Evolutionary conservation across 2,797 vertebrate genomes (phyloP), one percentile per base, ranked within the genome.

Genomic region (Adelosebastes latens): DNA sequence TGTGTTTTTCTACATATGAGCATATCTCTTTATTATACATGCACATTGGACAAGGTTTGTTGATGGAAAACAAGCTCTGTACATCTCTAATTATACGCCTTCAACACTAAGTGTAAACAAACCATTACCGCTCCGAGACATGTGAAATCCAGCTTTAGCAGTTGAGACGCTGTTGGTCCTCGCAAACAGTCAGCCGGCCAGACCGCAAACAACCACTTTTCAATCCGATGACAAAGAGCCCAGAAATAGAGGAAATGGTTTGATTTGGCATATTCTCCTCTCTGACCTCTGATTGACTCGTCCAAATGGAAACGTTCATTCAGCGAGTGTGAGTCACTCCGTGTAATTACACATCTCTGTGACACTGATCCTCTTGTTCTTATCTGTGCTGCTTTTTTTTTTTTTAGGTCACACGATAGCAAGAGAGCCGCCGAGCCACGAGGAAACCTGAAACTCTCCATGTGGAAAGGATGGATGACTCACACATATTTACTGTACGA

Each of bases 361-460:
- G 46, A 81, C 76, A 62, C 75, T 71, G 64, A 88, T 86, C 88
- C 81, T 78, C 65, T 49, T 79, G 36, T 53, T 84, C 69, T 80
- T 61, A 64, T 86, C 71, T 76, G 34, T 86, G 60, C 29, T 62
- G 49, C 81, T 85, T 29, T 89, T 62, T 89, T 52, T 65, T 84
- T 94, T 92, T 90, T 93, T 78, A 99, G 98, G 98, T 99, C 75
- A 99, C 97, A 24, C 97, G 97, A 97, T 99, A 99, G 97, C 97
- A 89, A 95, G 95, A 94, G 86, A 90, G 89, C 82, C 59, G 25
- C 74, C 9, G 80, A 88, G 83, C 86, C 76, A 75, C n/a, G 39
- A 83, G 83, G 88, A 88, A 88, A 92, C 79, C 83, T 75, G 82
- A 89, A 88, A 83, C 87, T 87, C 83, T 90, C 85, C 82, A 75